Conservation (phyloP, 2,888 invertebrate species). For the Gortyna flavago region DNA sequence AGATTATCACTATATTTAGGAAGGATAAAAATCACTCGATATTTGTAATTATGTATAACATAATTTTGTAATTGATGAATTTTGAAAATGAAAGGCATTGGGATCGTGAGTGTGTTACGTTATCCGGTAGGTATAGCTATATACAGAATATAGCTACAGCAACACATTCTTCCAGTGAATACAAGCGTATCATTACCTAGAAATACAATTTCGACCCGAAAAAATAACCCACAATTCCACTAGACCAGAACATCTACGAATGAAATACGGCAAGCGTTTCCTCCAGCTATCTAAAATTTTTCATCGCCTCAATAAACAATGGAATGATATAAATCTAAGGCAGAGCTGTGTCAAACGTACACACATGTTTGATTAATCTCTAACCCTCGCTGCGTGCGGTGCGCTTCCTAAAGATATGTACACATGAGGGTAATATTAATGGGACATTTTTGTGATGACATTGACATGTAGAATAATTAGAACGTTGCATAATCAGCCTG, state of each 20-base stretch:
- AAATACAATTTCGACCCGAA: conserved; percentile 29
- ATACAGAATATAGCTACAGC: background rate
- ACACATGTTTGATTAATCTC: conserved; percentile 68
- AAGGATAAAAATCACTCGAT: background rate
- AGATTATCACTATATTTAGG: background rate
- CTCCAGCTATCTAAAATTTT: conserved; percentile 37
- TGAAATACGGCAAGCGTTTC: conserved; percentile 46
- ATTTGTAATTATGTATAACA: background rate
- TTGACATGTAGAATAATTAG: background rate
- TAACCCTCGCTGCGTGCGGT: conserved; percentile 50
- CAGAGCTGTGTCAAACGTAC: conserved; percentile 59
- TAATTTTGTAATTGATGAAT: background rate
- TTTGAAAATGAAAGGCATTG: background rate
- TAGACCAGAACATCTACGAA: conserved; percentile 40
- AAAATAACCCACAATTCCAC: conserved; percentile 41
- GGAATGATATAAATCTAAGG: conserved; percentile 62
- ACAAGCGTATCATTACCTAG: conserved; percentile 1
- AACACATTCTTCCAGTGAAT: background rate
- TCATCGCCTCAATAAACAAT: conserved; percentile 61
- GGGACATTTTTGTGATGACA: background rate
- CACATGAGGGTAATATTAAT: conserved; percentile 18
- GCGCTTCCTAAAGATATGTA: conserved; percentile 39
- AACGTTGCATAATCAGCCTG: too few species aligned
- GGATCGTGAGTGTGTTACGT: background rate
- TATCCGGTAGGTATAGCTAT: background rate